These are phyloP conservation scores for Pedionomus torquatus DNA, from an alignment of 2,113 vertebrate genomes.

Conservation along the genomic window DNA sequence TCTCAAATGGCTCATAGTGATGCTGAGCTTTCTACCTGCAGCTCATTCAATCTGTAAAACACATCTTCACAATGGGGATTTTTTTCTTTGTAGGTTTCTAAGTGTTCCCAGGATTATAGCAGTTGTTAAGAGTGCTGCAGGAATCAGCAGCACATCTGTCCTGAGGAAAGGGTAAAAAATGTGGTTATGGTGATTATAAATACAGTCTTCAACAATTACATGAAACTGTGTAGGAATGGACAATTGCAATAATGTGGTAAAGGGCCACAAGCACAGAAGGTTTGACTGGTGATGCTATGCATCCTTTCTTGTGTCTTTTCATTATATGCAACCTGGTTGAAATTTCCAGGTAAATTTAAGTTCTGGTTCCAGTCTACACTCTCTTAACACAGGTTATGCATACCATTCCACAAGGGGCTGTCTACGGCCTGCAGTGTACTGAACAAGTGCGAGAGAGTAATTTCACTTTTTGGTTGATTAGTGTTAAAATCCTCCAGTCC, in stretches of 20 bases:
- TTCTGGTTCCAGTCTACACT: neutral
- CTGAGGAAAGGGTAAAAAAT: neutral
- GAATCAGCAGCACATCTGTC: neutral
- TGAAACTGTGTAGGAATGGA: neutral
- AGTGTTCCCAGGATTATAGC: neutral
- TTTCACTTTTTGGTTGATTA: neutral
- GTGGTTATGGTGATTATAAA: neutral
- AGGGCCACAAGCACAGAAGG: neutral
- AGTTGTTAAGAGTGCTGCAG: neutral
- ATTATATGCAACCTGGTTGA: neutral
- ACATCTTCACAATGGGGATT: neutral
- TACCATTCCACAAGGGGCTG: neutral
- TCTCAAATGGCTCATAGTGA: neutral
- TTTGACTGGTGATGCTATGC: neutral
- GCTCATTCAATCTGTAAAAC: neutral
- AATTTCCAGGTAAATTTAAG: neutral
- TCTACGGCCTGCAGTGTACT: neutral
- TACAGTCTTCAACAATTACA: neutral
- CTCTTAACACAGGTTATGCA: neutral
- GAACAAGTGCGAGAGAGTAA: rapidly evolving
- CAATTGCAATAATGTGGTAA: neutral
- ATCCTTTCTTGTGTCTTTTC: neutral
- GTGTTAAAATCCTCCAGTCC: neutral
- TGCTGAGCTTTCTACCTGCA: neutral
- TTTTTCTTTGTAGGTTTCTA: neutral